Conservation (phyloP, 2,113 vertebrate genomes). For the Callipepla californica region DNA sequence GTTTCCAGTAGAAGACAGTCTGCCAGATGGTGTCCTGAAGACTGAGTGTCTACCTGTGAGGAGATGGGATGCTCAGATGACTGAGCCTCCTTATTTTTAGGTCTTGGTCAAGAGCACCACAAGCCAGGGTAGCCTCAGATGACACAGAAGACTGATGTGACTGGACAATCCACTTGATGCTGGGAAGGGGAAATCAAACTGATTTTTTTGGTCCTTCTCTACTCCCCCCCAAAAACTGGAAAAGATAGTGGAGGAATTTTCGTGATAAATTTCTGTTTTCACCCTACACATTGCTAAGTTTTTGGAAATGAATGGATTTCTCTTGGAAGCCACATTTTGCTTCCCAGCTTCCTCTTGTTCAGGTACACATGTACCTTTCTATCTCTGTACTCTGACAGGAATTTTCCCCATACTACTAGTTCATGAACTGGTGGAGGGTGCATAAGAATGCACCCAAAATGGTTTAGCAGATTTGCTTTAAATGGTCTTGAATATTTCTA, state of each 20-base stretch:
- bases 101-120: background rate
- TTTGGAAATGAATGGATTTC: background rate
- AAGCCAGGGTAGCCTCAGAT: background rate
- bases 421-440: background rate
- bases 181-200: background rate
- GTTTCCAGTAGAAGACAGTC: background rate
- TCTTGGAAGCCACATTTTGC: background rate
- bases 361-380: background rate
- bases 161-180: accelerated
- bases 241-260: background rate
- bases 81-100: background rate
- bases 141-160: background rate
- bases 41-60: background rate
- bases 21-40: background rate
- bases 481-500: background rate
- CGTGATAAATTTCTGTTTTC: background rate
- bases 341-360: background rate
- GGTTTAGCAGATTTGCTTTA: background rate
- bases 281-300: background rate
- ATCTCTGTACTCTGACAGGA: accelerated
- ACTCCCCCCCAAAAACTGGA: background rate
- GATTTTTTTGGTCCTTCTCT: background rate
- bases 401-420: background rate
- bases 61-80: background rate
- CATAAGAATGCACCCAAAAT: background rate